These are phyloP conservation scores for Trichacis sp. DNA, from an alignment of 2,888 invertebrate species.

Conservation along the genomic window DNA sequence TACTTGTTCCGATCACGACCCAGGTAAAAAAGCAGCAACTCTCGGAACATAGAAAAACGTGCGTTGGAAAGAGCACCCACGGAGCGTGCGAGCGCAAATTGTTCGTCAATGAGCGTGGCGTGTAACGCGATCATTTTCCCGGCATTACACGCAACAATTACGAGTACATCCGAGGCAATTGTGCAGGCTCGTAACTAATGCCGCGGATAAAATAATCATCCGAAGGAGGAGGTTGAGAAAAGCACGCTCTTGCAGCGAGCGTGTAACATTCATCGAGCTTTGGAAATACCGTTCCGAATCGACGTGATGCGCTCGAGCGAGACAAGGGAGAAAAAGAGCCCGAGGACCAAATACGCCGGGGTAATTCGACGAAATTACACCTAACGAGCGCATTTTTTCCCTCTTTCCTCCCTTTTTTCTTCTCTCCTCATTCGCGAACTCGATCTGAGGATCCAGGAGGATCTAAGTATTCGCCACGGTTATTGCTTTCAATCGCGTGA, in stretches of 20 bases:
- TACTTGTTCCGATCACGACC: no score
- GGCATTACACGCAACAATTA: conserved; percentile 22
- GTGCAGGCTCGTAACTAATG: conserved; percentile 17
- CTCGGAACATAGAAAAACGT: no score
- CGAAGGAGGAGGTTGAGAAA: conserved; percentile 13
- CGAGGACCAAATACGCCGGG: conserved; percentile 18
- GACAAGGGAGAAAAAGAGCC: conserved; percentile 19
- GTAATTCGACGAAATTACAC: conserved; percentile 37
- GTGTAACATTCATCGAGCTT: conserved; percentile 15
- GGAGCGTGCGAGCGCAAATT: not conserved
- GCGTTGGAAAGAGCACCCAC: no score
- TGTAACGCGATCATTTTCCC: conserved; percentile 7
- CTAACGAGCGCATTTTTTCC: conserved; percentile 27
- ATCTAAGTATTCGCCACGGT: conserved; percentile 34
- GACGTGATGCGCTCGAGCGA: conserved; percentile 40
- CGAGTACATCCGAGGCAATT: conserved; percentile 15
- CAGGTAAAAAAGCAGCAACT: no score
- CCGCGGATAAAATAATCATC: conserved; percentile 25
- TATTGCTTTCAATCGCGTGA: conserved; percentile 43
- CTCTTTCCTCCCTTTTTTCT: not conserved
- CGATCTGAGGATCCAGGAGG: conserved; percentile 20
- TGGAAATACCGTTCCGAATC: conserved; percentile 24
- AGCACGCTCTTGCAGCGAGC: conserved; percentile 2
- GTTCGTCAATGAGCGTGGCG: conserved; percentile 4
- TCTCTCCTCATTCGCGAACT: not conserved